Base-by-base conservation (phyloP, 2,888 invertebrate species). In the Conomelus anceps region DNA sequence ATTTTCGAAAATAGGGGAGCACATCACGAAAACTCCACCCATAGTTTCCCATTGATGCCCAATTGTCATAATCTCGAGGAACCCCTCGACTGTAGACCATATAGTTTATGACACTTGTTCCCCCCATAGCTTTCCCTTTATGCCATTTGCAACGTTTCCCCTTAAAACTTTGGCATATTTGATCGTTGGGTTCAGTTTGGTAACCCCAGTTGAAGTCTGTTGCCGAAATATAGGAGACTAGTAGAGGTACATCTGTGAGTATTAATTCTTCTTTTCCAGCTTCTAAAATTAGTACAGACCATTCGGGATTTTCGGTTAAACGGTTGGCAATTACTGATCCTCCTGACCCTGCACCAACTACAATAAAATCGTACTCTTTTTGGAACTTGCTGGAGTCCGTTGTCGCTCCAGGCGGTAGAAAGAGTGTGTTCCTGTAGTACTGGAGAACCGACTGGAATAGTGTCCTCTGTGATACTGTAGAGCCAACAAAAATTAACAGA, bases 261-360 rank as follows among this genome's bases (percentile, higher is more conserved):
- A 93, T 90, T 0, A 93, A 93, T 90, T 95, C 94, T 20, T 94
- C 94, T 63, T 92, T 92, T 0, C 95, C 95, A 0, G 94, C 95
- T 63, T 95, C 91, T 0, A 95, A 92, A 23, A 93, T 91, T 0
- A 95, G 92, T 0, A 95, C 94, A 0, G 94, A 93, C 26, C 94
- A 94, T 87, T 93, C 93, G 0, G 92, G 91, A n/a, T 93, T 93
- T 91, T 94, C 94, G 41, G 94, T 94, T 9, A 95, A 93, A 3
- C 95, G 93, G 6, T 94, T 93, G 3, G 94, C 94, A n/a, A 94
- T 92, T 13, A 94, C 94, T 90, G 94, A 94, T 1, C 94, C 95
- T 0, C 95, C 94, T 0, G 95, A 94, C 0, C 95, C 95, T 0
- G 94, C 95, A 0, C 95, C 95, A 0, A 95, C 93, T 17, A 94